Conservation (phyloP, 2,797 vertebrate genomes). For the Thalassophryne amazonica region DNA sequence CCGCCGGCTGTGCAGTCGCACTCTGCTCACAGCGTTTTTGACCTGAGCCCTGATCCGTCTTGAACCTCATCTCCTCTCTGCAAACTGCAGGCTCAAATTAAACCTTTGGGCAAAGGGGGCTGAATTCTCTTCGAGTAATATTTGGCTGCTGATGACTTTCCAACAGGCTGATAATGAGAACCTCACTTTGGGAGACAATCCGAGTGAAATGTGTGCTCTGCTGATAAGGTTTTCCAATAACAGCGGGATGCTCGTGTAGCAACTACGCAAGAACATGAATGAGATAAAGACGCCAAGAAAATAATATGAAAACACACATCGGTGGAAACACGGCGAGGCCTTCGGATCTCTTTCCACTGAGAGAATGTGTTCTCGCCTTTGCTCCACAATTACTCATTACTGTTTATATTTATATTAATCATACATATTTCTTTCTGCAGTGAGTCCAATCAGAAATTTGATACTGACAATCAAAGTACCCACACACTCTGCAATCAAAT, state of each 20-base stretch:
- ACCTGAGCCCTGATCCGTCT: conserved; percentile 11
- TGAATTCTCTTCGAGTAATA: conserved; percentile 41
- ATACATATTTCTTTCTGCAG: too few species aligned
- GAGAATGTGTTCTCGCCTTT: conserved; percentile 25
- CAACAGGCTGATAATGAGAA: conserved; percentile 53
- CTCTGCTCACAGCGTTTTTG: conserved; percentile 1
- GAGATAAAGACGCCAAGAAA: conserved; percentile 37
- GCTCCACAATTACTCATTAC: conserved; percentile 9
- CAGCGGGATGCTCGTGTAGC: conserved; percentile 20
- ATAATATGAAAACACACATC: conserved; percentile 2
- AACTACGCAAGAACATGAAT: conserved; percentile 41
- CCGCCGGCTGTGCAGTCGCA: not conserved
- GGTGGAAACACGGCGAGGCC: conserved; percentile 29
- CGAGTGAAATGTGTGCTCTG: conserved; percentile 65
- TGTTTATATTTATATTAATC: too few species aligned
- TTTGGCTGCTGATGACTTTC: conserved; percentile 48
- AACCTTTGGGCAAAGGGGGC: conserved; percentile 12
- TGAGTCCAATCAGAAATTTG: too few species aligned
- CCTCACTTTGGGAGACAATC: conserved; percentile 61
- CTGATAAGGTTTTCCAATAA: conserved; percentile 71
- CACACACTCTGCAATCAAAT: too few species aligned
- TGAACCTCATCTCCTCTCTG: conserved; percentile 6
- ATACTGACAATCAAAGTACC: too few species aligned
- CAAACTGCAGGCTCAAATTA: conserved; percentile 14
- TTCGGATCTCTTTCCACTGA: conserved; percentile 18